Percentiles rank a stretch among this genome's conserved stretches.
These are phyloP conservation scores for Sebastolobus altivelis DNA, from an alignment of 2,797 vertebrate species.

Conservation along the genomic window DNA sequence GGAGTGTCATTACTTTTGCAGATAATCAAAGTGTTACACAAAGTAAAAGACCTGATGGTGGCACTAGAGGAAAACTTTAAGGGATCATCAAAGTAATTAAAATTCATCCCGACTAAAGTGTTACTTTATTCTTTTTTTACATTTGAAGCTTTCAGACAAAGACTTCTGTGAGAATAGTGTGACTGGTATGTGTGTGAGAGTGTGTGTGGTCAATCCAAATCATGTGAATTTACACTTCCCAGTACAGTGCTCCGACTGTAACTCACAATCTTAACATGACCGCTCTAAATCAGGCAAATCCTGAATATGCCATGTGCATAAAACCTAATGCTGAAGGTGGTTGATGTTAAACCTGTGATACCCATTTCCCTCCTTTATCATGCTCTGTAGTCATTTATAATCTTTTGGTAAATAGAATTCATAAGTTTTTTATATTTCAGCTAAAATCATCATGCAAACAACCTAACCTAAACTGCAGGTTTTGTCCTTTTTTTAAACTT, in stretches of 20 bases:
- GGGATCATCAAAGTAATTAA: neutral
- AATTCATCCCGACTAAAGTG: neutral
- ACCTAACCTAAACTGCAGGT: neutral
- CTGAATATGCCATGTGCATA: neutral
- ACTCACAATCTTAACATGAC: neutral
- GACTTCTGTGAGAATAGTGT: neutral
- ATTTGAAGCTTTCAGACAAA: slow-evolving; percentile 5
- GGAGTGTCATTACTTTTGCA: too few relatives aligned
- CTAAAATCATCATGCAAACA: neutral
- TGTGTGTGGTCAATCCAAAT: slow-evolving; percentile 31
- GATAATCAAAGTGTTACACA: neutral
- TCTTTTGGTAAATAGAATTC: neutral
- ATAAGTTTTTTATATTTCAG: neutral
- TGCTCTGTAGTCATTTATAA: neutral
- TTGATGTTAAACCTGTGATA: neutral
- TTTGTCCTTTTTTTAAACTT: neutral
- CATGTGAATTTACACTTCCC: slow-evolving; percentile 35
- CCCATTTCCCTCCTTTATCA: neutral
- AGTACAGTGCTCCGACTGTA: neutral
- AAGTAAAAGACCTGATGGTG: neutral
- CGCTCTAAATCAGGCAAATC: neutral
- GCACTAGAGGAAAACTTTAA: neutral
- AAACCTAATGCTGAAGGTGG: neutral
- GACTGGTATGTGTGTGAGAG: neutral
- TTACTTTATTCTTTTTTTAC: neutral